These are phyloP conservation scores for Leptopilina syphax DNA, from an alignment of 2,888 invertebrate genomes.

Conservation along the genomic window DNA sequence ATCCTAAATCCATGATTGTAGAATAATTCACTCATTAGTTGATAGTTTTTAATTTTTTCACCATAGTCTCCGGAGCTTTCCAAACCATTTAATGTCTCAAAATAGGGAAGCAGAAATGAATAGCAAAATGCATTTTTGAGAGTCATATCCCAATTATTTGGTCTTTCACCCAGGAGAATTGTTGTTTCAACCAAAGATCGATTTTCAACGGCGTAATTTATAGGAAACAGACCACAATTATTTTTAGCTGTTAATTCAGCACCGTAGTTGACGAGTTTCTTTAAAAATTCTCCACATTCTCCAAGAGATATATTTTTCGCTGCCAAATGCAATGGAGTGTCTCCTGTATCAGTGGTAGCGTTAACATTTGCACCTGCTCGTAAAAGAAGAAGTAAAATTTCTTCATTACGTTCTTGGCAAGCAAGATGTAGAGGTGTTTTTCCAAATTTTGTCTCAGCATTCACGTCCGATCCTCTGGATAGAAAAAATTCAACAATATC, in stretches of 20 bases:
- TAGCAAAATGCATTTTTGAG: not conserved
- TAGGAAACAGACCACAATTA: not conserved
- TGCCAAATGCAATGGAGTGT: constrained; percentile 5
- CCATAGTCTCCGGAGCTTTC: no score
- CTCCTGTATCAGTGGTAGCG: not conserved
- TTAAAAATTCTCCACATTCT: no score
- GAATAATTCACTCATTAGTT: not conserved
- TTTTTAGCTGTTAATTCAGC: not conserved
- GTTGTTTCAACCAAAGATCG: no score
- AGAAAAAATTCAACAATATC: not conserved
- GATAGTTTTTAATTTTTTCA: no score
- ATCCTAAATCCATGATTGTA: not conserved
- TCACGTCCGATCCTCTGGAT: not conserved
- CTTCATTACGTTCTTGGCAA: not conserved
- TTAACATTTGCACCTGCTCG: not conserved
- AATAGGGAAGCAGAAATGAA: not conserved
- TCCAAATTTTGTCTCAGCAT: not conserved
- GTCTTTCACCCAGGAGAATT: not conserved
- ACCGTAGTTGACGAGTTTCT: not conserved
- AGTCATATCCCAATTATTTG: not conserved
- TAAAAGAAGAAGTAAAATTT: not conserved
- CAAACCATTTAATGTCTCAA: no score
- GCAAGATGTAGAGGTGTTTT: constrained; percentile 7
- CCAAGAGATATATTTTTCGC: not conserved
- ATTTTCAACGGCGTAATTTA: not conserved